Evolutionary conservation across 2,888 invertebrate genomes (phyloP), one percentile per base, ranked within the genome.

Genomic region (Nomada fabriciana): DNA sequence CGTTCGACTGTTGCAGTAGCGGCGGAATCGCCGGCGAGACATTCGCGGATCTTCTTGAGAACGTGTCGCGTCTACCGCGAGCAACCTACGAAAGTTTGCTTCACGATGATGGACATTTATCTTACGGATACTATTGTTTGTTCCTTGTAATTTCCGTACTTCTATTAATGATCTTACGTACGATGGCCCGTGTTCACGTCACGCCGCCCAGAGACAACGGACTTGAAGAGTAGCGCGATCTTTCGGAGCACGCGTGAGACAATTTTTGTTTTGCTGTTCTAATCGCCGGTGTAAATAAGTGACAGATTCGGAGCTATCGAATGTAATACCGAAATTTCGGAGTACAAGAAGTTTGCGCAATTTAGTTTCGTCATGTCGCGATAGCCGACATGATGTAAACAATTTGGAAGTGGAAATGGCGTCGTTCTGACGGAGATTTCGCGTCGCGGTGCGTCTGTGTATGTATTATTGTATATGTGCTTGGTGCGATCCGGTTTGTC

Each of bases 1-100:
- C 92, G 83, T 91, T 87, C 88, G 92, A 93, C 60, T 93, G 92
- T 60, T 92, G 92, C 83, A 91, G 92, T 68, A 88, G 88, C 80
- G 89, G 88, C 73, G 86, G 79, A 63, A 80, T 72, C 47, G 86
- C 88, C 84, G 91, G 92, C 75, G 88, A 86, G 63, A 85, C 91
- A 79, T 87, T 92, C 65, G 69, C 68, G 63, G 78, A 81, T 65
- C 86, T 81, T 73, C 80, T 91, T 76, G 77, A 74, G 53, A 72
- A 57, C 52, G 77, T 76, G 59, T 61, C 74, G 29, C 73, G 61
- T 57, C 15, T 70, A 2, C 53, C 67, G 63, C 68, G 77, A 70
- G 42, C n/a, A 36, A 47, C 69, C 25, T 68, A 71, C 50, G 57
- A 76, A 42, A 60, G 57, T 64, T 64, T 76, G 15, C 50, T 42